Evolutionary conservation across 2,113 vertebrate species (phyloP).

Genomic region (Notothenia coriiceps): DNA sequence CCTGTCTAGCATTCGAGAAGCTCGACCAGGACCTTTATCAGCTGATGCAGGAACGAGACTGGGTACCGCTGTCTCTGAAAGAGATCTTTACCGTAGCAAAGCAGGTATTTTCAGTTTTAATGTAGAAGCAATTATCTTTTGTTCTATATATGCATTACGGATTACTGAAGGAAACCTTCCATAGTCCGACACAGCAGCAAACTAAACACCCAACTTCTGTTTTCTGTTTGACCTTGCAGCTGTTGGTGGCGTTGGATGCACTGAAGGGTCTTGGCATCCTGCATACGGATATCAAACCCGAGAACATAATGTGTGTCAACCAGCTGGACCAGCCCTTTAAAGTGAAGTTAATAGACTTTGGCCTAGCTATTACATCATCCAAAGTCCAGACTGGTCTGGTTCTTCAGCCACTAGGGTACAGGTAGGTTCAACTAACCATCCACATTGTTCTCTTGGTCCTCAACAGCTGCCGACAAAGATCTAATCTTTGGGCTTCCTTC

Average conservation of each 20-base stretch:
- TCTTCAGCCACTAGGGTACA: not conserved
- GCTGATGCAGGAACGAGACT: not conserved
- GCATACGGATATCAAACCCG: too few relatives aligned
- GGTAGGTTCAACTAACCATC: too few relatives aligned
- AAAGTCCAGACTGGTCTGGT: not conserved
- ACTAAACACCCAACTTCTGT: not conserved
- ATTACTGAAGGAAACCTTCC: not conserved
- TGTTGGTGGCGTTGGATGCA: not conserved
- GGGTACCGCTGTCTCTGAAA: not conserved
- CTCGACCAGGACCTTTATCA: slow-evolving; percentile 20
- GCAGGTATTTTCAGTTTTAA: too few relatives aligned
- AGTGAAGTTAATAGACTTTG: too few relatives aligned
- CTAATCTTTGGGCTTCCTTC: not conserved
- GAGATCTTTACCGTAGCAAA: too few relatives aligned
- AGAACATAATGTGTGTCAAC: too few relatives aligned
- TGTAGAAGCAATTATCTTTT: too few relatives aligned
- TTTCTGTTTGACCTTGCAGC: not conserved
- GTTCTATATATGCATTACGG: not conserved
- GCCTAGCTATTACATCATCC: too few relatives aligned
- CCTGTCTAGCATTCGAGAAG: slow-evolving; percentile 26
- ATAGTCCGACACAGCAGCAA: not conserved
- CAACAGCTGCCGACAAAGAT: too few relatives aligned
- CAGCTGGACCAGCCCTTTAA: too few relatives aligned
- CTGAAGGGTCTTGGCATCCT: too few relatives aligned
- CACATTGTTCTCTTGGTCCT: too few relatives aligned